Conservation (phyloP, 2,888 invertebrate genomes). For the Teleogryllus oceanicus region DNA sequence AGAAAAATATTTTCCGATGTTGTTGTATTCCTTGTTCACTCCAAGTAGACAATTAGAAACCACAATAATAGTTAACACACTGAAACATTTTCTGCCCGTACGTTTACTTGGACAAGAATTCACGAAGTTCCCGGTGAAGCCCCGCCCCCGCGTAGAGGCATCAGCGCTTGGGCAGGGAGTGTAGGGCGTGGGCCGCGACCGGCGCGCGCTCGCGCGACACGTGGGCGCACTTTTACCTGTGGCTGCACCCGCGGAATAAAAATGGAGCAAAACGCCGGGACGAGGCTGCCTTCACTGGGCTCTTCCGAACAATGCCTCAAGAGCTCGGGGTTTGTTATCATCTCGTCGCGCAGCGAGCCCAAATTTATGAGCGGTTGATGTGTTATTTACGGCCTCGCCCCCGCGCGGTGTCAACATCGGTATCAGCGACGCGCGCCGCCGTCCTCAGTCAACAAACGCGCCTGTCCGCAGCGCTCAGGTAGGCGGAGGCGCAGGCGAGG, state of each 20-base stretch:
- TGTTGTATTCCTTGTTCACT: no score
- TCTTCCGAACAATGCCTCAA: not conserved
- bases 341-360: not conserved
- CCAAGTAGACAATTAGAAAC: no score
- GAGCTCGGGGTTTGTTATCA: not conserved
- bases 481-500: not conserved
- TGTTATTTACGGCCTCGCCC: not conserved
- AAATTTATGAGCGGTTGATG: constrained; percentile 9
- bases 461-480: not conserved
- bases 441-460: not conserved
- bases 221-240: not conserved
- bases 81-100: no score
- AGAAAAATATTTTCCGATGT: no score
- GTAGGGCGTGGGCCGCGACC: no score
- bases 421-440: not conserved
- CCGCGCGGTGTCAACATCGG: not conserved
- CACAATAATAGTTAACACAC: no score
- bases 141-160: no score
- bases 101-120: no score
- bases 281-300: not conserved
- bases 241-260: not conserved
- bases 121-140: no score
- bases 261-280: not conserved
- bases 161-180: no score
- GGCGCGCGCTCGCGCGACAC: not conserved